These are phyloP conservation scores for Tiliqua scincoides DNA, from an alignment of 2,113 vertebrate species.

Conservation along the genomic window DNA sequence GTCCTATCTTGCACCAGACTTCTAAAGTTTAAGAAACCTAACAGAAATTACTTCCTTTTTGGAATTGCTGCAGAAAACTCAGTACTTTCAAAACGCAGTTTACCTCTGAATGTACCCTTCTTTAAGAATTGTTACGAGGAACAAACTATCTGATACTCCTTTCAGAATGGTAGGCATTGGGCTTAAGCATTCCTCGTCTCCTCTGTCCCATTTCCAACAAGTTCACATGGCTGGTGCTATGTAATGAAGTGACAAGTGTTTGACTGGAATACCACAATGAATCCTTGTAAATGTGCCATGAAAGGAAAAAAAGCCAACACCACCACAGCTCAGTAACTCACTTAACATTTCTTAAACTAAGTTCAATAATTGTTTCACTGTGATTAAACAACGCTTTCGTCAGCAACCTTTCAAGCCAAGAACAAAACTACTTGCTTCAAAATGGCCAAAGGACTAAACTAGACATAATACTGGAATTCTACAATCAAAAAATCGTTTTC, in stretches of 20 bases:
- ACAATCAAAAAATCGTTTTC: background rate
- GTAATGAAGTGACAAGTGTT: background rate
- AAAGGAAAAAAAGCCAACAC: background rate
- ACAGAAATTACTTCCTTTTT: background rate
- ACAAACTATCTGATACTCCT: background rate
- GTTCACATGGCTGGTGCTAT: background rate
- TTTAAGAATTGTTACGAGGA: background rate
- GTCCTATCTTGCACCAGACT: background rate
- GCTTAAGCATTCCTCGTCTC: background rate
- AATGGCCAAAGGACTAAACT: background rate
- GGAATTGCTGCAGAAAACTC: background rate
- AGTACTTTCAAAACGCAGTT: background rate
- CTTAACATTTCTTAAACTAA: constrained; percentile 7
- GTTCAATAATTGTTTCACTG: constrained; percentile 2
- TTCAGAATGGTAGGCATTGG: background rate
- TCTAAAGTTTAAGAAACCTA: background rate
- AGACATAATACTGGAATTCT: background rate
- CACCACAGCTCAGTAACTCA: constrained; percentile 11
- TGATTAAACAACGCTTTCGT: background rate
- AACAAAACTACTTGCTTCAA: background rate
- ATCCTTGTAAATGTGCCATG: background rate
- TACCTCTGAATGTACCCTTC: background rate
- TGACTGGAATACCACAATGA: background rate
- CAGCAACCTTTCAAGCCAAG: background rate
- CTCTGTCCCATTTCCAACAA: constrained; percentile 4